A percentile compares a stretch with the other conserved stretches of the same genome.
Evolutionary conservation across 2,888 invertebrate species (phyloP).

Genomic region (Trissolcus brochymenae): DNA sequence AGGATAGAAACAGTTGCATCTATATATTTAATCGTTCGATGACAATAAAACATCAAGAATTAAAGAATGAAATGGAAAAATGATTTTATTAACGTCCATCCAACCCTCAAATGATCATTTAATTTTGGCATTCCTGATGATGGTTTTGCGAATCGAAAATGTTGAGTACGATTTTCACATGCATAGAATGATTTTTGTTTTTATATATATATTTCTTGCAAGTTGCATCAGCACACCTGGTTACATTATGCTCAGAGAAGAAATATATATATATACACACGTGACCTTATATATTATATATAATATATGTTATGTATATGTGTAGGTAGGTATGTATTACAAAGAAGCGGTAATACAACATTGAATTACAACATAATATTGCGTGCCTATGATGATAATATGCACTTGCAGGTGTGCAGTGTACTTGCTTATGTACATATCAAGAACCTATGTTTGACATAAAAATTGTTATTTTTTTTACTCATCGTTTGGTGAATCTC

Average conservation of each 20-base stretch:
- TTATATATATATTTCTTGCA: constrained; percentile 47
- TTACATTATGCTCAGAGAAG: constrained; percentile 60
- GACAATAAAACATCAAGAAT: too few relatives aligned
- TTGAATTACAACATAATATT: constrained; percentile 73
- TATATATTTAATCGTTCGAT: background rate
- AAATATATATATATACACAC: constrained; percentile 56
- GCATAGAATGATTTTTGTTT: constrained; percentile 30
- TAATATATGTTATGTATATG: constrained; percentile 29
- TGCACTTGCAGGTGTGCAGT: constrained; percentile 49
- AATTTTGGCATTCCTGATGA: background rate
- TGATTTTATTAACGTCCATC: background rate
- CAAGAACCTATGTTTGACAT: constrained; percentile 50
- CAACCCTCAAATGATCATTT: constrained; percentile 5
- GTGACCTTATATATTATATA: constrained; percentile 44
- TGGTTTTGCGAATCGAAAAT: constrained; percentile 5
- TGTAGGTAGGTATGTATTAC: constrained; percentile 65
- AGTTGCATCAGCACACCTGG: constrained; percentile 20
- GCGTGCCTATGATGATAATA: constrained; percentile 58
- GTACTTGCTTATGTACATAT: constrained; percentile 55
- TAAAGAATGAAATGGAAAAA: constrained; percentile 3
- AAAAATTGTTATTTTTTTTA: constrained; percentile 41
- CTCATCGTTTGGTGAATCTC: constrained; percentile 8
- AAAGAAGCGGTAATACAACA: constrained; percentile 75
- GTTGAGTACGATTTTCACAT: constrained; percentile 28
- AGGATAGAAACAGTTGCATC: background rate